Conservation (phyloP, 2,888 invertebrate genomes). For the Fragum sueziense region DNA sequence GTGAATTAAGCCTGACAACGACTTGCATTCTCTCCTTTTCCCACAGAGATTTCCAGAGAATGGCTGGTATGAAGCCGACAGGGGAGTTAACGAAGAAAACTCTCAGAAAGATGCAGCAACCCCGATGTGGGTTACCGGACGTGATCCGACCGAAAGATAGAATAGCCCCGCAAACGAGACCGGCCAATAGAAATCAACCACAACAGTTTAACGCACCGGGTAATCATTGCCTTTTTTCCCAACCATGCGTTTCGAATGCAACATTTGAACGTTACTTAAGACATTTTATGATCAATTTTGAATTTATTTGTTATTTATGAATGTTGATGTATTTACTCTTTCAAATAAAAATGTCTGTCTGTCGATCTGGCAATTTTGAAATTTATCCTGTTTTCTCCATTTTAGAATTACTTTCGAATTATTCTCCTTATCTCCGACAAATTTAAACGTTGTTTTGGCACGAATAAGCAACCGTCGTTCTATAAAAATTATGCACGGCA, state of each 20-base stretch:
- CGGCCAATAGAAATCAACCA: conserved; percentile 48
- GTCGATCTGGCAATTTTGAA: no score
- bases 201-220: conserved; percentile 65
- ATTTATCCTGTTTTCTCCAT: no score
- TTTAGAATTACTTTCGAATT: no score
- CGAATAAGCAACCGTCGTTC: no score
- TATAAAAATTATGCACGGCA: no score
- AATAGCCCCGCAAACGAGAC: conserved; percentile 27
- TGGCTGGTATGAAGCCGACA: conserved; percentile 73
- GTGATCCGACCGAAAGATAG: conserved; percentile 63
- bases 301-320: no score
- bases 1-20: neutral
- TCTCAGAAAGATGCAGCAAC: conserved; percentile 72
- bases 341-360: no score
- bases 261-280: neutral
- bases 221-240: conserved; percentile 9
- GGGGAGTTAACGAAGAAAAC: conserved; percentile 74
- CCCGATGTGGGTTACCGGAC: conserved; percentile 79
- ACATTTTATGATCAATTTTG: neutral
- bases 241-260: neutral
- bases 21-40: neutral
- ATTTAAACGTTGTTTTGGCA: no score
- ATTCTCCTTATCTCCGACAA: no score
- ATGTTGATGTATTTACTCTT: no score
- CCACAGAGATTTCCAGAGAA: conserved; percentile 71